Base-by-base conservation (phyloP, 2,888 invertebrate species). In the Netelia virgata region DNA sequence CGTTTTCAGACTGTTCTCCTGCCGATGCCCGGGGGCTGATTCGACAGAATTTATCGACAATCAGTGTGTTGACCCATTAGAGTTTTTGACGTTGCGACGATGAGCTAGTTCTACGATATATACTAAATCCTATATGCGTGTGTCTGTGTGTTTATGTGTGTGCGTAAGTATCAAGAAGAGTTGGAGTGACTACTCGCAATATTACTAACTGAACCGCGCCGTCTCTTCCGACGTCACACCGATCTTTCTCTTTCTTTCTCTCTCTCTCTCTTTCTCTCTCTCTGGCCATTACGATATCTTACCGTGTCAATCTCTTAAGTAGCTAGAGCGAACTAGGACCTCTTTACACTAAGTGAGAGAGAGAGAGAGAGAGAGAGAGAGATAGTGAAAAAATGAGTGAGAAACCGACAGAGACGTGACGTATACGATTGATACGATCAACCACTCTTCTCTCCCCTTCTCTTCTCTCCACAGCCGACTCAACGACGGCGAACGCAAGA, bases 241-340 rank as follows among this genome's bases (percentile, higher is more conserved):
- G 75, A 59, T 75, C 66, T 66, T 47, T 72, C 70, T 20, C 86
- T 90, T 88, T 88, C 89, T 88, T 79, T 86, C 86, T 83, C 82
- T 87, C 83, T 83, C 83, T 84, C 83, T 86, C 43, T 43, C 84
- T 86, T 77, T 90, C 87, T 87, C 89, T 88, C 88, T 89, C 88
- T 88, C 84, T 81, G 91, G 92, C 93, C 93, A 93, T 93, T 93
- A 93, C 90, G 90, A 87, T 93, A 93, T 93, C 93, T 92, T 88
- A 86, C 79, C 91, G 86, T 91, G 93, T 93, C 93, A 92, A 93
- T 93, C 93, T 93, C 88, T 90, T 92, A 93, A 93, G 93, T 93
- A 93, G 93, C 92, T 90, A 91, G 91, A 91, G 89, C 88, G 88
- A 88, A 87, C 88, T 90, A 90, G 88, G 86, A 89, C 82, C 81